A percentile compares a stretch with the other conserved stretches of the same genome.
Evolutionary conservation across 2,113 vertebrate species (phyloP).

Genomic region (Anoura caudifer): DNA sequence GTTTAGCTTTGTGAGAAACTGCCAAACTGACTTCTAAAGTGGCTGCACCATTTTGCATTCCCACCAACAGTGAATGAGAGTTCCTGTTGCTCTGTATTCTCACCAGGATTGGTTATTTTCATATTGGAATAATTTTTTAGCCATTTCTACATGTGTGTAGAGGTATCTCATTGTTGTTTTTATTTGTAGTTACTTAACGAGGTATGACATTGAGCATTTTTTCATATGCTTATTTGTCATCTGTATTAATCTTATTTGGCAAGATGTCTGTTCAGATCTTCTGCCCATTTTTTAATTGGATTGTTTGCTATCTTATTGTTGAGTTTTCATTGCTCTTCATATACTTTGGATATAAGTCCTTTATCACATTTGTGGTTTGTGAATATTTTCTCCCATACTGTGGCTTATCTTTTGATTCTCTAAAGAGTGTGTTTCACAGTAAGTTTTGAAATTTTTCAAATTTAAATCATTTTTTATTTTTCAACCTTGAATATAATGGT

Average conservation of each 20-base stretch:
- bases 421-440: neutral
- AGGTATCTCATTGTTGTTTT: neutral
- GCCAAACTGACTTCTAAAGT: neutral
- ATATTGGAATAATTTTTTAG: neutral
- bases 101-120: neutral
- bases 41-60: neutral
- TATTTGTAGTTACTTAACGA: neutral
- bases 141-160: neutral
- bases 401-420: neutral
- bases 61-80: neutral
- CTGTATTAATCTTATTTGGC: neutral
- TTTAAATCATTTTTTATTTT: no score
- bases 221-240: neutral
- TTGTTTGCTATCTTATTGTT: neutral
- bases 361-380: neutral
- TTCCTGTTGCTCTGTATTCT: neutral
- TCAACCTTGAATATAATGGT: no score
- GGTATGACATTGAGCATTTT: neutral
- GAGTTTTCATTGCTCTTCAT: neutral
- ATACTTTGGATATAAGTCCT: neutral
- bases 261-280: neutral
- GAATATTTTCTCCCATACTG: neutral
- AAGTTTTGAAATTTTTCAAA: neutral
- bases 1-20: slow-evolving; percentile 13
- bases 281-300: neutral